Percentiles rank a stretch among this genome's conserved stretches.
These are phyloP conservation scores for Coenobita brevimanus DNA, from an alignment of 1,140 invertebrate genomes.

Conservation along the genomic window DNA sequence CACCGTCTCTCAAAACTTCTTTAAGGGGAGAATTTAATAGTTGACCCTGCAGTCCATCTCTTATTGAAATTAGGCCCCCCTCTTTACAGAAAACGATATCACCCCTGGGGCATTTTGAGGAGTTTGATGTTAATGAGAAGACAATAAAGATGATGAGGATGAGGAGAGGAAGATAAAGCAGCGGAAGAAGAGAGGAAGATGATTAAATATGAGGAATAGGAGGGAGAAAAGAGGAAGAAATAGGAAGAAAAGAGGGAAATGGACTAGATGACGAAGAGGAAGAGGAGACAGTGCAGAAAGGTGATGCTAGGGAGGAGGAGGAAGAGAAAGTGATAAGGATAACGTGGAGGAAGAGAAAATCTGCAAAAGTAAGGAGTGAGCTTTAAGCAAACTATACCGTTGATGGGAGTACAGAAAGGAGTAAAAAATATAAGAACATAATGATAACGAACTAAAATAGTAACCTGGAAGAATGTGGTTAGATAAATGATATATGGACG, in stretches of 20 bases:
- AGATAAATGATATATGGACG: no score
- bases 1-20: constrained; percentile 30
- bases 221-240: not conserved
- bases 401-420: no score
- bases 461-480: no score
- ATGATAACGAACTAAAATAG: no score
- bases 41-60: constrained; percentile 8
- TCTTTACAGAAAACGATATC: no score
- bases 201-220: not conserved
- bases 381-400: no score
- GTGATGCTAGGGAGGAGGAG: not conserved
- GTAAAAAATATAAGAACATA: no score
- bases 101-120: not conserved
- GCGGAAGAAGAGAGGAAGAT: not conserved
- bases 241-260: not conserved
- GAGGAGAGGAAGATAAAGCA: not conserved
- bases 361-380: no score
- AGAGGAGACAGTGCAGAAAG: not conserved
- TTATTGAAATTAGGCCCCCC: constrained; percentile 43
- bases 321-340: not conserved
- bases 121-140: not conserved
- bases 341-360: no score
- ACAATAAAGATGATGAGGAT: constrained; percentile 30
- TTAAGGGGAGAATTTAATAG: constrained; percentile 34
- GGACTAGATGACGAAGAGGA: not conserved